Evolutionary conservation across 2,888 invertebrate species (phyloP).

Genomic region (Formica aserva): DNA sequence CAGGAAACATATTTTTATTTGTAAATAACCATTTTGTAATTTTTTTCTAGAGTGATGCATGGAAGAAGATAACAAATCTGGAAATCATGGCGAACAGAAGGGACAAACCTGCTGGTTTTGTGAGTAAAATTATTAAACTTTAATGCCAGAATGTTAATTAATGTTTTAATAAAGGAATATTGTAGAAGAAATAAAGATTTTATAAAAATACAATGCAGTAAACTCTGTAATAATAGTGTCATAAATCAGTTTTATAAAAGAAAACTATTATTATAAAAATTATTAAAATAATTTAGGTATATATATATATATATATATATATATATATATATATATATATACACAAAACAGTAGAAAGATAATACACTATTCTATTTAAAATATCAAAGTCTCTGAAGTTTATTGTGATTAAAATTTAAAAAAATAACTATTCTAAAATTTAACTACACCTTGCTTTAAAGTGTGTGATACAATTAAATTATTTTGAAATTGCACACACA

Average conservation of each 20-base stretch:
- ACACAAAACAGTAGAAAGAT: background rate
- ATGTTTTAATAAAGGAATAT: background rate
- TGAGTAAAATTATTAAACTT: slow-evolving; percentile 72
- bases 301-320: background rate
- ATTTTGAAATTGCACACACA: background rate
- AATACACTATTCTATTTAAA: background rate
- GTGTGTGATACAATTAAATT: background rate
- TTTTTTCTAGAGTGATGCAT: slow-evolving; percentile 64
- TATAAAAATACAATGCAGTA: background rate
- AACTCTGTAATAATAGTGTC: background rate
- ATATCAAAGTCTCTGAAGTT: background rate
- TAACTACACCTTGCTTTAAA: background rate
- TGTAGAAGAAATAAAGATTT: background rate
- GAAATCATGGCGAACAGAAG: slow-evolving; percentile 82
- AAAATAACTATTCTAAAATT: background rate
- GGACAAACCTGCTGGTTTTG: slow-evolving; percentile 82
- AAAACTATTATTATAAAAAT: background rate
- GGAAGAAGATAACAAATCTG: slow-evolving; percentile 66
- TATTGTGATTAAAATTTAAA: background rate
- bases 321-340: background rate
- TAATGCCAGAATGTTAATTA: background rate
- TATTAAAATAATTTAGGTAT: background rate
- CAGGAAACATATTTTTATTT: background rate
- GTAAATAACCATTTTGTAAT: background rate
- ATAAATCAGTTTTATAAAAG: background rate